phyloP scores from a whole-genome alignment of 2,888 invertebrate species.

The Drosophila algonquin region DNA sequence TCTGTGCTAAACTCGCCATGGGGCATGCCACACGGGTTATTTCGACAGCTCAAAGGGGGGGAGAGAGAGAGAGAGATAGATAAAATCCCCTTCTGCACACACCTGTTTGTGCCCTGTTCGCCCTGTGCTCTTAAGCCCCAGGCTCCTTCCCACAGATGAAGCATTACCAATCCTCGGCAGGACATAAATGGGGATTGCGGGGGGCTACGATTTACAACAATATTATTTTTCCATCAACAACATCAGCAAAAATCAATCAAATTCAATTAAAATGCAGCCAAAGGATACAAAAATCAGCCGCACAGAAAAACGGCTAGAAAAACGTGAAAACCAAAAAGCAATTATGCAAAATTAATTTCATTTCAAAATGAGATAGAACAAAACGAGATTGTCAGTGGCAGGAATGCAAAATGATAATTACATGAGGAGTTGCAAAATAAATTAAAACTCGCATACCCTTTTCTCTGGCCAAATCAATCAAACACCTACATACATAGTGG shows the following conservation, averaged over 20 bases:
- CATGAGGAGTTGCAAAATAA: constrained; percentile 30
- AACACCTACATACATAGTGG: constrained; percentile 21
- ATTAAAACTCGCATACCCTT: constrained; percentile 14
- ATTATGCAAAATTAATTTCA: constrained; percentile 68
- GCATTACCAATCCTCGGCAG: neutral
- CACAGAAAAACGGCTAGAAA: constrained; percentile 13
- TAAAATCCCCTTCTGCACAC: neutral
- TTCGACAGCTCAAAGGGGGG: neutral
- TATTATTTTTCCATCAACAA: constrained; percentile 76
- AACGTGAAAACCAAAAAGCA: constrained; percentile 36
- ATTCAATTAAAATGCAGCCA: constrained; percentile 73
- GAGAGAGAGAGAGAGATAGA: neutral
- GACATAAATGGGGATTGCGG: neutral
- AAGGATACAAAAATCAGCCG: constrained; percentile 49
- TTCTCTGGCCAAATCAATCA: constrained; percentile 41
- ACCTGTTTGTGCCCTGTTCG: neutral
- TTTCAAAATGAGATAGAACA: constrained; percentile 29
- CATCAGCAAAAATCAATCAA: constrained; percentile 79
- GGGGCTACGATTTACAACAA: constrained; percentile 75
- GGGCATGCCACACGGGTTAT: neutral
- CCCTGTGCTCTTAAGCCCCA: constrained; percentile 1
- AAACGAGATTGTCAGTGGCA: constrained; percentile 40
- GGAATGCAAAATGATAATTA: constrained; percentile 53
- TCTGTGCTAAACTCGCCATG: neutral
- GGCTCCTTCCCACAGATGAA: constrained; percentile 22